Conservation (phyloP, 2,113 vertebrate species). For the Budorcas taxicolor region DNA sequence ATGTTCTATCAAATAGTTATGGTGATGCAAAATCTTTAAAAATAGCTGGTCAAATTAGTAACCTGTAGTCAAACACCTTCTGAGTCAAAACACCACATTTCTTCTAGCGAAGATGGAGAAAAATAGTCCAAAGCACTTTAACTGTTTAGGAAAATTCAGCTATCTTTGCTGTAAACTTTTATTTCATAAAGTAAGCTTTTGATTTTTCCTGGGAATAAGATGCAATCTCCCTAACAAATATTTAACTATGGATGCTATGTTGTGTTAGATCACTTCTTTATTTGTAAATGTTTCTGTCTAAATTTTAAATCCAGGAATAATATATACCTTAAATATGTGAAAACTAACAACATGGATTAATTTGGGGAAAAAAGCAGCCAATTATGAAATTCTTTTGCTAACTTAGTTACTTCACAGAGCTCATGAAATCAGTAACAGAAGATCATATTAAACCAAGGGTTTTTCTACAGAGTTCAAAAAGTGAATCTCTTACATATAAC, state of each 20-base stretch:
- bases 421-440: not conserved
- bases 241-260: not conserved
- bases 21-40: not conserved
- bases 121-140: not conserved
- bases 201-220: not conserved
- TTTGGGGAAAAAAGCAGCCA: not conserved
- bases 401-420: not conserved
- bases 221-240: not conserved
- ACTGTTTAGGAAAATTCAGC: not conserved
- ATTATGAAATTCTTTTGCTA: not conserved
- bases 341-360: not conserved
- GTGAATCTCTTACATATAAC: not conserved
- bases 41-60: not conserved
- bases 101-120: not conserved
- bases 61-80: not conserved
- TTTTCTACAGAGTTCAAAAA: not conserved
- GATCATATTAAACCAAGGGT: not conserved
- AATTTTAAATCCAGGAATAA: not conserved
- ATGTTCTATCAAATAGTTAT: not conserved
- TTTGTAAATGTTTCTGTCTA: not conserved
- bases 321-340: not conserved
- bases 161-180: not conserved
- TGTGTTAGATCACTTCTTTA: not conserved
- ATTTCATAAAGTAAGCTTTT: not conserved
- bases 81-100: not conserved